Evolutionary conservation across 2,888 invertebrate genomes (phyloP).

Genomic region (Torymus tubicola): DNA sequence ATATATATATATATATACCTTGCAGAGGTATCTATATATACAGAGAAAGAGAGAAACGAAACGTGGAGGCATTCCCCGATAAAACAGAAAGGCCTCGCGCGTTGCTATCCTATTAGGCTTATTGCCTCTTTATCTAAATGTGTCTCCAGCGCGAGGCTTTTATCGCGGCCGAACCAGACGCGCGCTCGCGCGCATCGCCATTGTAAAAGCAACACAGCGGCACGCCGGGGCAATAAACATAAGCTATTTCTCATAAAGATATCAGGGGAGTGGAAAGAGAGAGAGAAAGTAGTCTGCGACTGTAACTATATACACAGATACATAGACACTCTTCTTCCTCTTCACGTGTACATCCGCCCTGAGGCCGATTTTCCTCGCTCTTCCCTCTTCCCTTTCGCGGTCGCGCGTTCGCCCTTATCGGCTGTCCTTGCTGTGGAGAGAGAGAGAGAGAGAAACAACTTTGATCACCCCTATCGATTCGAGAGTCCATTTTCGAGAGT

Average conservation of each 20-base stretch:
- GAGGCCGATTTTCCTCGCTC: constrained; percentile 6
- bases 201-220: constrained; percentile 8
- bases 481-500: neutral
- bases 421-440: no score
- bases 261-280: constrained; percentile 32
- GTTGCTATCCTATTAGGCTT: constrained; percentile 13
- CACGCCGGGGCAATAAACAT: constrained; percentile 12
- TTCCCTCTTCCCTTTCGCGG: neutral
- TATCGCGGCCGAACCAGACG: constrained; percentile 1
- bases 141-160: neutral
- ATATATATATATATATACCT: no score
- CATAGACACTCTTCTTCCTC: neutral
- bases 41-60: neutral
- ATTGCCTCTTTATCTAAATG: constrained; percentile 42
- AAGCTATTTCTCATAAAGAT: constrained; percentile 44
- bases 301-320: constrained; percentile 11
- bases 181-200: neutral
- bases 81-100: no score
- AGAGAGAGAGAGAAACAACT: constrained; percentile 15
- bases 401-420: neutral
- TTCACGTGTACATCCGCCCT: neutral
- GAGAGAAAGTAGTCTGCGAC: constrained; percentile 13
- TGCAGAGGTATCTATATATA: no score
- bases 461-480: constrained; percentile 37
- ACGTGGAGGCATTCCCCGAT: no score